A percentile compares a stretch with the other conserved stretches of the same genome.
These are phyloP conservation scores for Coenobita brevimanus DNA, from an alignment of 1,140 invertebrate species.

Conservation along the genomic window DNA sequence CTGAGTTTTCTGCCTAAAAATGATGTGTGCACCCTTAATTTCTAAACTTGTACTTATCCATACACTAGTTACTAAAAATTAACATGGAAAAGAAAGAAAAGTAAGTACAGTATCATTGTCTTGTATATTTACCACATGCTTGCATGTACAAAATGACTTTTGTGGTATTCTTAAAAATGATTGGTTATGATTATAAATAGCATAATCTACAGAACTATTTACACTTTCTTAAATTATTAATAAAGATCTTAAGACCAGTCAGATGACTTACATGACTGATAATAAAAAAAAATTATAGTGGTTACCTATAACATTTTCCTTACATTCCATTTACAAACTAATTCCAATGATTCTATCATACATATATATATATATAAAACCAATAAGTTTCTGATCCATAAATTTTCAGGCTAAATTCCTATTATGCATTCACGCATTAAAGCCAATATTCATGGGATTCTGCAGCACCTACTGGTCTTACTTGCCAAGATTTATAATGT, in stretches of 20 bases:
- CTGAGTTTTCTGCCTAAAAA: too few species aligned
- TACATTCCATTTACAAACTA: constrained; percentile 23
- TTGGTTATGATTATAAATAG: constrained; percentile 63
- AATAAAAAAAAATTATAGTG: not conserved
- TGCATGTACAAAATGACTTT: constrained; percentile 65
- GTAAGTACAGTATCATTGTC: constrained; percentile 29
- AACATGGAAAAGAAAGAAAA: too few species aligned
- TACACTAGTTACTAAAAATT: too few species aligned
- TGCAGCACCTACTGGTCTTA: constrained; percentile 39
- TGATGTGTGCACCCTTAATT: too few species aligned
- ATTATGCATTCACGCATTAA: not conserved
- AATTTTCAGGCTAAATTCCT: constrained; percentile 28
- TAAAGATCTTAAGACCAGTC: constrained; percentile 45
- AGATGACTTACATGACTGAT: constrained; percentile 53
- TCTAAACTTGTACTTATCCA: too few species aligned
- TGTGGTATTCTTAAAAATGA: constrained; percentile 65
- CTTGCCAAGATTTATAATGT: constrained; percentile 27
- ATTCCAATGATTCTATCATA: too few species aligned
- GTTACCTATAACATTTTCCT: not conserved
- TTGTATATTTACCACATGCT: constrained; percentile 62
- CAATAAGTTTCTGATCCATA: constrained; percentile 10
- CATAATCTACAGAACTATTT: constrained; percentile 64
- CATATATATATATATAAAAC: not conserved
- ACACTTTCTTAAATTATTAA: constrained; percentile 55
- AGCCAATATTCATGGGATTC: constrained; percentile 16